Percentiles rank a stretch among this genome's conserved stretches.
Evolutionary conservation across 2,797 vertebrate genomes (phyloP).

Genomic region (Gadopsis marmoratus): DNA sequence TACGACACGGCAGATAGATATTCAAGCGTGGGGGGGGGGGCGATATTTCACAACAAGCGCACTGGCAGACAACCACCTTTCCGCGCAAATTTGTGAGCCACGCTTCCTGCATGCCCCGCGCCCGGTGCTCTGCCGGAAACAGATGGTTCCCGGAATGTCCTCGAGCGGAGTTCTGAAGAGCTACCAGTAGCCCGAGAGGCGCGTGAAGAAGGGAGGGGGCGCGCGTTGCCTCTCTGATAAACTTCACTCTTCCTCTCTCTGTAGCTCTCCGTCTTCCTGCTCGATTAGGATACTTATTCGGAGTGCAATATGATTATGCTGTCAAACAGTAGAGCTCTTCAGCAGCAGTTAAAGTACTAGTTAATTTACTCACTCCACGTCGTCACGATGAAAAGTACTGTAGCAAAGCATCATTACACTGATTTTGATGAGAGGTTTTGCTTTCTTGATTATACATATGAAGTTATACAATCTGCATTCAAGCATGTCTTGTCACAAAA

Average conservation of each 20-base stretch:
- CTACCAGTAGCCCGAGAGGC: conserved; percentile 81
- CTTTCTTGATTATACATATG: not conserved
- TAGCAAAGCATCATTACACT: not conserved
- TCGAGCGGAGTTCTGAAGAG: conserved; percentile 82
- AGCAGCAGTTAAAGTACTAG: not conserved
- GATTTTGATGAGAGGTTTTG: not conserved
- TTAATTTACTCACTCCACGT: not conserved
- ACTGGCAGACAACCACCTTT: conserved; percentile 86
- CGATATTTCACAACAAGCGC: conserved; percentile 78
- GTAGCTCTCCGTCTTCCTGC: conserved; percentile 42
- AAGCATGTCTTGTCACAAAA: not conserved
- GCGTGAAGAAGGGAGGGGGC: conserved; percentile 68
- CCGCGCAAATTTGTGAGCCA: conserved; percentile 83
- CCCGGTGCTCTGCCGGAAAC: conserved; percentile 81
- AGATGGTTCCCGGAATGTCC: conserved; percentile 90
- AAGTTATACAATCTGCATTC: conserved; percentile 3
- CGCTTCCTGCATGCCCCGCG: conserved; percentile 82
- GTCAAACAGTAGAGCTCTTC: conserved; percentile 18
- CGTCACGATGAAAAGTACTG: not conserved
- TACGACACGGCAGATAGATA: conserved; percentile 68
- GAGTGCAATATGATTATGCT: conserved; percentile 31
- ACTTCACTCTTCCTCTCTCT: conserved; percentile 60
- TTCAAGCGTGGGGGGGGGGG: conserved; percentile 57
- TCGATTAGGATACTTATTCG: conserved; percentile 41
- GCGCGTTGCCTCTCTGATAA: conserved; percentile 44